Percentiles rank a stretch among this genome's conserved stretches.
Evolutionary conservation across 2,797 vertebrate genomes (phyloP).

Genomic region (Arremon brunneinucha): DNA sequence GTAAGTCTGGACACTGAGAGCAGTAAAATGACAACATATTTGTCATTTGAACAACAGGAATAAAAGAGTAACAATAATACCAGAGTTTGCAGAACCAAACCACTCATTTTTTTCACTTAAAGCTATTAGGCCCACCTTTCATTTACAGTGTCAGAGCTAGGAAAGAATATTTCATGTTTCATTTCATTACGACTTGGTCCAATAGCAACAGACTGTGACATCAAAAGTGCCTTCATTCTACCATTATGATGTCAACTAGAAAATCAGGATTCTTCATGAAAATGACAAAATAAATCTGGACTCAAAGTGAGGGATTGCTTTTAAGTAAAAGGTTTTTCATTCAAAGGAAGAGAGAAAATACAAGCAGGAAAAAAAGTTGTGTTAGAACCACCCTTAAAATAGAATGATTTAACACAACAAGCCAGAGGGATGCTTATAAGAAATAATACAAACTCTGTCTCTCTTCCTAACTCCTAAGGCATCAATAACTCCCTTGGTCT

Average conservation of each 20-base stretch:
- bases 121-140: background rate
- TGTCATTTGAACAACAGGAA: background rate
- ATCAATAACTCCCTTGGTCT: constrained; percentile 45
- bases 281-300: background rate
- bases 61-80: background rate
- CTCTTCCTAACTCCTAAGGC: constrained; percentile 37
- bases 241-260: background rate
- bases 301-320: background rate
- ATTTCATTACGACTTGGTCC: background rate
- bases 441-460: background rate
- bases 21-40: background rate
- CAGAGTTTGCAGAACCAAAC: background rate
- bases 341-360: background rate
- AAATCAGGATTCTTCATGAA: background rate
- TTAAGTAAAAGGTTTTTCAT: background rate
- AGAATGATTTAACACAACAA: background rate
- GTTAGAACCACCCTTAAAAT: background rate
- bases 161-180: background rate
- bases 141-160: background rate
- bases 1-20: background rate
- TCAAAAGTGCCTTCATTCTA: background rate
- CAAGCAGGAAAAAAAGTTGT: background rate
- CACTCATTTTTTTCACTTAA: background rate
- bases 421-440: background rate
- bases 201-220: background rate